Conservation (phyloP, 2,888 invertebrate genomes). For the Diarsia dahlii region DNA sequence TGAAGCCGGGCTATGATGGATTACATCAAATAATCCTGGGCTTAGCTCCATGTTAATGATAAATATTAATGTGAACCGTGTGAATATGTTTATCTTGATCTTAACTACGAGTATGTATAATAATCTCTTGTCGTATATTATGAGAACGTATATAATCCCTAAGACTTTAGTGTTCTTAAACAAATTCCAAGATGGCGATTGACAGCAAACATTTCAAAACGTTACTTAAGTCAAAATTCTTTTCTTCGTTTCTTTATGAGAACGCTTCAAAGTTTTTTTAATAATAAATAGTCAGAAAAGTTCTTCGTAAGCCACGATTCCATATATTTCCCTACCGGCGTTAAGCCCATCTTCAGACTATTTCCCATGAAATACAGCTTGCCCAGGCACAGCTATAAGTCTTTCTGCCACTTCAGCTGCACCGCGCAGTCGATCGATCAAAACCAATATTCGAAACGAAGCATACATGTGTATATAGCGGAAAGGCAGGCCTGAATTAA, state of each 20-base stretch:
- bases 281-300: background rate
- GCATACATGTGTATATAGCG: constrained; percentile 1
- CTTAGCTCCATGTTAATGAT: constrained; percentile 44
- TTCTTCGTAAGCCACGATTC: background rate
- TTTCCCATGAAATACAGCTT: constrained; percentile 4
- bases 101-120: constrained; percentile 9
- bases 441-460: constrained; percentile 32
- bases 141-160: background rate
- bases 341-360: background rate
- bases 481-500: constrained; percentile 16
- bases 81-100: constrained; percentile 36
- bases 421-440: constrained; percentile 52
- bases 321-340: background rate
- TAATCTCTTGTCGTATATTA: constrained; percentile 22
- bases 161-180: background rate
- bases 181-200: background rate
- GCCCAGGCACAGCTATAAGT: constrained; percentile 29
- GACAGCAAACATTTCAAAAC: background rate
- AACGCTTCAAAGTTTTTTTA: background rate
- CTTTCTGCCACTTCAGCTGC: constrained; percentile 40
- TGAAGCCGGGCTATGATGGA: constrained; percentile 49
- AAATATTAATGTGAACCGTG: constrained; percentile 40
- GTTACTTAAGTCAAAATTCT: background rate
- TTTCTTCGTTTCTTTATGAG: background rate
- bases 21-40: constrained; percentile 52